Conservation (phyloP, 2,888 invertebrate species). For the Lobophora halterata region DNA sequence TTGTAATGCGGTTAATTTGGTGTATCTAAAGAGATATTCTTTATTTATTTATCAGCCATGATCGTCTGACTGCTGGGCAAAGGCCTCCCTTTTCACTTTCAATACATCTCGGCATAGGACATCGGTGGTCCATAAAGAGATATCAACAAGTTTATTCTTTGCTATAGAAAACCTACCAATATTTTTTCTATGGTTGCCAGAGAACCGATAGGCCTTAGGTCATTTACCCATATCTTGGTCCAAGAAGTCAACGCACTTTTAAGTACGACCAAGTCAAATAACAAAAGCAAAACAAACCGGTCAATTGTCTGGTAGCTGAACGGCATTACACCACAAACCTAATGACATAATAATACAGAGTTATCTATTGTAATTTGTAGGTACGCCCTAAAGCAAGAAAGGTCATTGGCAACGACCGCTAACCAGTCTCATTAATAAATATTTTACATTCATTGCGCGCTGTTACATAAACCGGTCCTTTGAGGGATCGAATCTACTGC, state of each 20-base stretch:
- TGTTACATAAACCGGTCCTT: constrained; percentile 20
- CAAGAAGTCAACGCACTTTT: not conserved
- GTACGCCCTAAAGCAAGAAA: constrained; percentile 39
- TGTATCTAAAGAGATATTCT: no score
- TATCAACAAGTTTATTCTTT: no score
- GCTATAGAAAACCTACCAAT: no score
- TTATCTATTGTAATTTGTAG: constrained; percentile 30
- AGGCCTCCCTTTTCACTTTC: no score
- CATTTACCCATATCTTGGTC: not conserved
- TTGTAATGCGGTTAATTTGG: no score
- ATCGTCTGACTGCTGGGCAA: no score
- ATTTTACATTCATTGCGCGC: constrained; percentile 46
- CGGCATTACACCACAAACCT: constrained; percentile 16
- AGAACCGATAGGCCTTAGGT: not conserved
- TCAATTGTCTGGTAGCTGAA: constrained; percentile 17
- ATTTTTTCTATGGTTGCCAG: no score
- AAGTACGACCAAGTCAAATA: not conserved
- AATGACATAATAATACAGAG: constrained; percentile 27
- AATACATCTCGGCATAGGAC: no score
- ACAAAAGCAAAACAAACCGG: constrained; percentile 3
- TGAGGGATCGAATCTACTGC: constrained; percentile 3
- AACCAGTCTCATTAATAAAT: constrained; percentile 53
- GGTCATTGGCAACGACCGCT: constrained; percentile 50
- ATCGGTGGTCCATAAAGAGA: no score
- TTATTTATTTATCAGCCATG: no score